phyloP scores from a whole-genome alignment of 2,888 invertebrate species.

The Malthinus flaveolus region DNA sequence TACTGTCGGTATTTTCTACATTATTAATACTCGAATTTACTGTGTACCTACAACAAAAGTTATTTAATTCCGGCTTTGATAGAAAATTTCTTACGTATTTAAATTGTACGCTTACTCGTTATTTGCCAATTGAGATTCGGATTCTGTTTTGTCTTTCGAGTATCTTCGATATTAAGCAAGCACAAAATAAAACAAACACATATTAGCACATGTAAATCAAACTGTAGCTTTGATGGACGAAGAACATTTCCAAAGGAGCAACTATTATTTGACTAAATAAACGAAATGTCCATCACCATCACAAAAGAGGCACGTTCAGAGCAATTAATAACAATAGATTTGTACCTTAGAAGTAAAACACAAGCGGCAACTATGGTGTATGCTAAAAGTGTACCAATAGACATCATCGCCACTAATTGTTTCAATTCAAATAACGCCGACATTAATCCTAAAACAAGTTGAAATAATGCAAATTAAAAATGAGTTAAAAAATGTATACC shows the following conservation, averaged over 20 bases:
- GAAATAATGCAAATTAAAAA: constrained; percentile 7
- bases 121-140: too few species aligned
- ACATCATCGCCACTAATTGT: constrained; percentile 78
- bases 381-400: constrained; percentile 73
- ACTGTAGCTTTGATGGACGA: too few species aligned
- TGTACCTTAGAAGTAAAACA: constrained; percentile 70
- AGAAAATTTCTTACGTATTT: neutral
- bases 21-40: constrained; percentile 28
- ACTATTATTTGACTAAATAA: too few species aligned
- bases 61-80: too few species aligned
- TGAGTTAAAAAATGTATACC: constrained; percentile 52
- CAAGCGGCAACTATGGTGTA: constrained; percentile 78
- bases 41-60: constrained; percentile 32
- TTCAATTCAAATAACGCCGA: constrained; percentile 71
- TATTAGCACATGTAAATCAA: too few species aligned
- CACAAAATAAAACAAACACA: too few species aligned
- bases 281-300: too few species aligned
- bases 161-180: too few species aligned
- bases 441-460: constrained; percentile 57
- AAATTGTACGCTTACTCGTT: neutral
- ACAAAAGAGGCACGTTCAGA: too few species aligned
- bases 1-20: constrained; percentile 26
- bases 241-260: neutral
- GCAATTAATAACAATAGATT: too few species aligned
- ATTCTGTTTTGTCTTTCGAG: too few species aligned